A percentile compares a stretch with the other conserved stretches of the same genome.
These are phyloP conservation scores for Oxyura jamaicensis DNA, from an alignment of 2,113 vertebrate species.

Conservation along the genomic window DNA sequence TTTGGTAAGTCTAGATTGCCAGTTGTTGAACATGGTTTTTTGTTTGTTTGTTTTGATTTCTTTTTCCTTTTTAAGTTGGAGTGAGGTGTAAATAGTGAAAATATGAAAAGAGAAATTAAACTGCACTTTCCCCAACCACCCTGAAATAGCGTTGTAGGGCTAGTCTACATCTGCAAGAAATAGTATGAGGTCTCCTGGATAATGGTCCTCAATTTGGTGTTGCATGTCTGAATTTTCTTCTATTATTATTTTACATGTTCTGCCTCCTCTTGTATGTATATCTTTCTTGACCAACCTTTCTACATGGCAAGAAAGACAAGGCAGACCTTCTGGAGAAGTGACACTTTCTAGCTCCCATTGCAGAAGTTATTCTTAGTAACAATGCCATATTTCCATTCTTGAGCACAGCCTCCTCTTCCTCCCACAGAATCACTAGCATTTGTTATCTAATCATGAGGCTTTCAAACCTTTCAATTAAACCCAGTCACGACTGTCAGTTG, in stretches of 20 bases:
- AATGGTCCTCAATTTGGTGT: neutral
- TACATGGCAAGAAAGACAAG: neutral
- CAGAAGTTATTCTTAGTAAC: neutral
- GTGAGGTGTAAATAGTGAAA: neutral
- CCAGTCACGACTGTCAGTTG: neutral
- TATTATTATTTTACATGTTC: neutral
- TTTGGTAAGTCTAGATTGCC: neutral
- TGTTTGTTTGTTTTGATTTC: too few species aligned
- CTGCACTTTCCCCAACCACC: neutral
- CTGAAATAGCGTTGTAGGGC: neutral
- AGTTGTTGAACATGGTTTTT: neutral
- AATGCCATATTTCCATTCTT: neutral
- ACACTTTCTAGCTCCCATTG: neutral
- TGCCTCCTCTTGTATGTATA: neutral
- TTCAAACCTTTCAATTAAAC: neutral
- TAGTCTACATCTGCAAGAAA: neutral
- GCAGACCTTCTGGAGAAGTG: neutral
- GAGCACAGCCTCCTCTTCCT: neutral
- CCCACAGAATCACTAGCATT: neutral
- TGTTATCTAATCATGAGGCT: neutral
- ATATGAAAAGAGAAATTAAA: neutral
- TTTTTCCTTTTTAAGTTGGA: neutral
- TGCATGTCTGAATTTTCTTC: fast-evolving
- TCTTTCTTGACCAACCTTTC: neutral
- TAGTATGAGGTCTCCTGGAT: neutral